Evolutionary conservation across 2,888 invertebrate species (phyloP).

Genomic region (Bellardia pandia): DNA sequence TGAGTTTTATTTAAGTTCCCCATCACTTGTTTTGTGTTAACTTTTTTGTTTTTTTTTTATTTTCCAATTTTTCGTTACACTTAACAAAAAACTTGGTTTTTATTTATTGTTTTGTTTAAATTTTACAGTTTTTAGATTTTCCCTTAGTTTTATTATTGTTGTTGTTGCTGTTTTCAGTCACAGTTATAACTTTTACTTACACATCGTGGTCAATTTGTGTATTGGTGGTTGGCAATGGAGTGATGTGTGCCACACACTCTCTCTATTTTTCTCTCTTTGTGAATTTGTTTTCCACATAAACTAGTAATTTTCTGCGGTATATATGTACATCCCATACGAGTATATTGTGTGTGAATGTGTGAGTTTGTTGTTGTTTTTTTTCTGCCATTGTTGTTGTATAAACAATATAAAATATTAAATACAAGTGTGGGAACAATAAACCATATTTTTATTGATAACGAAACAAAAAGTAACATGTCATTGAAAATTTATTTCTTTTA

Average conservation of each 20-base stretch:
- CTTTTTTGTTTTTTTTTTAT: neutral
- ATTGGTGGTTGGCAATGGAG: neutral
- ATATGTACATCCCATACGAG: no score
- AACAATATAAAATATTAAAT: slow-evolving; percentile 46
- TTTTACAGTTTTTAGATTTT: slow-evolving; percentile 29
- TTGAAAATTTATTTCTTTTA: slow-evolving; percentile 54
- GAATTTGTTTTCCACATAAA: slow-evolving; percentile 33
- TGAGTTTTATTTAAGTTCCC: neutral
- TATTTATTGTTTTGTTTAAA: slow-evolving; percentile 16
- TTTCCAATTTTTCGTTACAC: slow-evolving; percentile 3
- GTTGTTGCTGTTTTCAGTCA: neutral
- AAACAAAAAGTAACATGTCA: slow-evolving; percentile 42
- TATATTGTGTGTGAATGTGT: neutral
- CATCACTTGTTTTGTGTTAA: slow-evolving; percentile 21
- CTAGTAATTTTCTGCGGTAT: slow-evolving; percentile 55
- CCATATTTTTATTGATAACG: slow-evolving; percentile 52
- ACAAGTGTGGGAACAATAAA: slow-evolving; percentile 63
- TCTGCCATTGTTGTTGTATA: slow-evolving; percentile 14
- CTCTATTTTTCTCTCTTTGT: neutral
- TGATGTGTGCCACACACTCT: neutral
- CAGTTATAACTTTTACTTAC: slow-evolving; percentile 17
- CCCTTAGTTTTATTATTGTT: neutral
- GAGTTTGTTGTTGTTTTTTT: slow-evolving; percentile 6
- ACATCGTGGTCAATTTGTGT: slow-evolving; percentile 38
- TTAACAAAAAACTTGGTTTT: slow-evolving; percentile 14